These are phyloP conservation scores for Sebastes dallii DNA, from an alignment of 2,797 vertebrate species.

Conservation along the genomic window DNA sequence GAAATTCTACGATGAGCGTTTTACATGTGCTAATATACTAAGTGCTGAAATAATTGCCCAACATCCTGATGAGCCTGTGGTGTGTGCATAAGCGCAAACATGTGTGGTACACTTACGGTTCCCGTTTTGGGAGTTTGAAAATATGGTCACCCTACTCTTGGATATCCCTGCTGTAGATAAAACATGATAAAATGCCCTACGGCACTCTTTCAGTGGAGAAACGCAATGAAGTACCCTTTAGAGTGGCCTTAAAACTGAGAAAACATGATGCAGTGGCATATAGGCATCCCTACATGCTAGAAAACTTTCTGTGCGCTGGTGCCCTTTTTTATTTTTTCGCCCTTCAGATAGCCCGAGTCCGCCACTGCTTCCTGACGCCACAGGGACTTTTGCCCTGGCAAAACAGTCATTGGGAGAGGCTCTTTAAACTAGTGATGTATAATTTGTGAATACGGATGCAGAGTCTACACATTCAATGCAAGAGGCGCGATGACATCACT, in stretches of 20 bases:
- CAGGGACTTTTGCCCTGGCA: no score
- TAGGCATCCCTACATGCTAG: background rate
- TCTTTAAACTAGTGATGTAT: background rate
- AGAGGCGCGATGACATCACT: background rate
- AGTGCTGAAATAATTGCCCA: no score
- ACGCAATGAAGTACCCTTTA: background rate
- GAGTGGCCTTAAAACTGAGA: background rate
- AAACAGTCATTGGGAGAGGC: background rate
- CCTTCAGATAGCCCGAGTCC: no score
- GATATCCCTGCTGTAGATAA: background rate
- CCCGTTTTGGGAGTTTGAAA: no score
- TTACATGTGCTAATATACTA: no score
- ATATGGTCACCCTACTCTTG: no score
- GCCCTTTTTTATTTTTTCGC: background rate
- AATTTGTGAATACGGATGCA: background rate
- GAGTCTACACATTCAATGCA: background rate
- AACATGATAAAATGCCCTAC: background rate
- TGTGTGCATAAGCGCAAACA: no score
- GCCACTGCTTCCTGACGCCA: background rate
- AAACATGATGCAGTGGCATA: background rate
- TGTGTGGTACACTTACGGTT: no score
- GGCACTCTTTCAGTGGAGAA: background rate
- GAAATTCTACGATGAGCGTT: no score
- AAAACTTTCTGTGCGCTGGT: background rate
- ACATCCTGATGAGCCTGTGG: no score